phyloP scores from a whole-genome alignment of 2,113 vertebrate genomes.

The Azemiops feae region DNA sequence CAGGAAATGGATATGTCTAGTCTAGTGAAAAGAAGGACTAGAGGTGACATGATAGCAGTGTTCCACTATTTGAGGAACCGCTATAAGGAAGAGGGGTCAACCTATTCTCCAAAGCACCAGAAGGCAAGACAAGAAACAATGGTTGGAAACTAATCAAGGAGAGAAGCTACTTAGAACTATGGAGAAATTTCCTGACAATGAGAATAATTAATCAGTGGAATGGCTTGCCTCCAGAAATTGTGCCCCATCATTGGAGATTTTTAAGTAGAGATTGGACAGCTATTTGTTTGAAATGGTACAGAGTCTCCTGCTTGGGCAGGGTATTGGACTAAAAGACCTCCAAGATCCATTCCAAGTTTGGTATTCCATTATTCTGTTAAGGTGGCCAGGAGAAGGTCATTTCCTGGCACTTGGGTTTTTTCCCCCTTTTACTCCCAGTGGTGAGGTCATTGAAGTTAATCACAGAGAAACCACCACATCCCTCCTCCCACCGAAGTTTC shows the following conservation, averaged over 20 bases:
- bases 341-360: not conserved
- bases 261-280: not conserved
- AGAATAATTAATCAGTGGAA: not conserved
- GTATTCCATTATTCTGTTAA: not conserved
- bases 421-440: not conserved
- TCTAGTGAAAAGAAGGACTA: not conserved
- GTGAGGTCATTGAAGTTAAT: not conserved
- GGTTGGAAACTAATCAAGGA: not conserved
- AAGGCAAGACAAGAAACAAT: not conserved
- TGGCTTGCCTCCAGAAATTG: not conserved
- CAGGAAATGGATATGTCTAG: not conserved
- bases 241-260: not conserved
- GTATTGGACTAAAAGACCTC: not conserved
- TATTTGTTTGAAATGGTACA: not conserved
- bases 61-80: too few relatives aligned
- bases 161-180: not conserved
- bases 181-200: not conserved
- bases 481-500: not conserved
- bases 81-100: too few relatives aligned
- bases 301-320: not conserved
- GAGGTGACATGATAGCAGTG: not conserved
- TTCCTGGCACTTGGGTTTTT: not conserved
- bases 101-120: not conserved
- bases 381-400: not conserved
- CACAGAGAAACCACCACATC: not conserved